A percentile compares a stretch with the other conserved stretches of the same genome.
Evolutionary conservation across 2,888 invertebrate species (phyloP).

Genomic region (Drosophila testacea): DNA sequence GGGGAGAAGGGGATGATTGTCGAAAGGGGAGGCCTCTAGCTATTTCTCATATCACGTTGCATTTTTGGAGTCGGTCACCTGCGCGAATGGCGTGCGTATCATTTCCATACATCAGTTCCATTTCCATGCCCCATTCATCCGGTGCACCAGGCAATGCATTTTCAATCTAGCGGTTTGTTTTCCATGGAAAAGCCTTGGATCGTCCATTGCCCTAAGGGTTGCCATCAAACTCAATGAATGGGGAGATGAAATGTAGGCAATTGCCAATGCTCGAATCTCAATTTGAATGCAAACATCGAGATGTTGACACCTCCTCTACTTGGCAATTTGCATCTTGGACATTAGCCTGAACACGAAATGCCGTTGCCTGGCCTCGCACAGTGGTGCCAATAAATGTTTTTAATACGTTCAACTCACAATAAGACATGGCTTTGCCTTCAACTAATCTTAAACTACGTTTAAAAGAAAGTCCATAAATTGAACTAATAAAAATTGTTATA

Average conservation of each 20-base stretch:
- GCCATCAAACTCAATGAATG: neutral
- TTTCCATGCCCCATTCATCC: slow-evolving; percentile 55
- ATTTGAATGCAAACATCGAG: slow-evolving; percentile 52
- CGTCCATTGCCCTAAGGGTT: slow-evolving; percentile 53
- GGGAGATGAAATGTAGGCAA: neutral
- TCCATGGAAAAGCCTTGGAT: slow-evolving; percentile 71
- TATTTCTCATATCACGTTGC: slow-evolving; percentile 62
- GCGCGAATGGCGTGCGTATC: slow-evolving; percentile 67
- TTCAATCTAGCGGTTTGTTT: slow-evolving; percentile 61
- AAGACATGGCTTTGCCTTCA: neutral
- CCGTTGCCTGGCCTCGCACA: slow-evolving; percentile 61
- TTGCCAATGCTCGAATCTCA: slow-evolving; percentile 13
- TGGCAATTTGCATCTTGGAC: slow-evolving; percentile 48
- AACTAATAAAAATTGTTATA: no score
- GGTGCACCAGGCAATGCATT: slow-evolving; percentile 18
- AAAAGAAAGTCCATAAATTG: no score
- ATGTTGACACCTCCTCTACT: slow-evolving; percentile 55
- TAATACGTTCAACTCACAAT: neutral
- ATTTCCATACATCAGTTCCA: slow-evolving; percentile 37
- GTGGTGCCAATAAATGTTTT: slow-evolving; percentile 9
- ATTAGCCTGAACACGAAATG: slow-evolving; percentile 39
- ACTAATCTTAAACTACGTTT: neutral
- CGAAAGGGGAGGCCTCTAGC: neutral
- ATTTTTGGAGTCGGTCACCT: slow-evolving; percentile 64
- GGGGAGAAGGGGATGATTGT: neutral